A percentile compares a stretch with the other conserved stretches of the same genome.
Evolutionary conservation across 92 coral and sea anemone genomes (phyloP).

Genomic region (Montipora capitata): DNA sequence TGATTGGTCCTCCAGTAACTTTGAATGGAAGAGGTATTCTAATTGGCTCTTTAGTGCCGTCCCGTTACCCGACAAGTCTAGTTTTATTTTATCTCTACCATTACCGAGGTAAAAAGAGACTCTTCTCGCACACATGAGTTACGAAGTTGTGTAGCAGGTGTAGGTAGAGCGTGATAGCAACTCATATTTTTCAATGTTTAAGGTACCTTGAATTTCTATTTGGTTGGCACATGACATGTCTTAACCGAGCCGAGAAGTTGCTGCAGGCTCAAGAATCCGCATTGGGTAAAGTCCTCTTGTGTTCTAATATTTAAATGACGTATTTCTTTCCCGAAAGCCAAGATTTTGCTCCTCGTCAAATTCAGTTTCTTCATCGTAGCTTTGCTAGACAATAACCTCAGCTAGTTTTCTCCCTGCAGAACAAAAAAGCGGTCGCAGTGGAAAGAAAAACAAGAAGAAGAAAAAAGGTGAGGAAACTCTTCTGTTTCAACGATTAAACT

Average conservation of each 20-base stretch:
- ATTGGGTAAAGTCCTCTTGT: slow-evolving; percentile 66
- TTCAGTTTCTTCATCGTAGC: too few species aligned
- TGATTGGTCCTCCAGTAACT: not conserved
- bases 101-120: too few species aligned
- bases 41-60: not conserved
- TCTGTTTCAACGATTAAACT: not conserved
- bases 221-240: slow-evolving; percentile 99
- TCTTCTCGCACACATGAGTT: too few species aligned
- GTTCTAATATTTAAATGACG: not conserved
- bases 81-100: too few species aligned
- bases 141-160: too few species aligned
- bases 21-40: not conserved
- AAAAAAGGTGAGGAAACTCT: slow-evolving; percentile 83
- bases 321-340: too few species aligned
- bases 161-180: not conserved
- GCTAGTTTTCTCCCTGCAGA: slow-evolving; percentile 50
- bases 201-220: slow-evolving; percentile 98
- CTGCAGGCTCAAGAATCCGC: slow-evolving; percentile 96
- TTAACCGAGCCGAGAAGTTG: slow-evolving; percentile 94
- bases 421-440: slow-evolving; percentile 98
- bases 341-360: too few species aligned
- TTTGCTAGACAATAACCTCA: not conserved
- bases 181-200: not conserved
- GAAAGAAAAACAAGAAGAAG: slow-evolving; percentile 98
- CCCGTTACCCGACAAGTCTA: too few species aligned